Base-by-base conservation (phyloP, 2,113 vertebrate species). In the Calyptomena viridis region DNA sequence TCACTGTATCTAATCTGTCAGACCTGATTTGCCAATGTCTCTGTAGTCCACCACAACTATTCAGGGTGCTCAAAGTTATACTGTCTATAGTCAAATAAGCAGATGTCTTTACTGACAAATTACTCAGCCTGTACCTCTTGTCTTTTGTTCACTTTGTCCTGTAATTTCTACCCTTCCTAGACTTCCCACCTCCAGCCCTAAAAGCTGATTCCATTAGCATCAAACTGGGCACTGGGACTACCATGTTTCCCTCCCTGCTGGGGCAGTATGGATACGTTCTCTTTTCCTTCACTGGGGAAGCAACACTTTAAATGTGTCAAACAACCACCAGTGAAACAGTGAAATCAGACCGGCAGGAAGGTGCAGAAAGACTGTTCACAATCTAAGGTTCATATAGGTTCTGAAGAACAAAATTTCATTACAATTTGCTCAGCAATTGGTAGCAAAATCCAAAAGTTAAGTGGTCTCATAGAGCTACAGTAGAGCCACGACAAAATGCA, bases 241-340 rank as follows among this genome's bases (percentile, higher is more conserved):
- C 21, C 3, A 2, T 16, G 8, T 66, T 67, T 71, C 22, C 12
- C 17, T 84, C 13, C 44, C 19, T 9, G 4, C 6, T 23, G 67
- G 8, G 12, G 9, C 14, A 33, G 7, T 17, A 28, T 8, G 14
- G 46, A 8, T 49, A 27, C 1, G 4, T 46, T 50, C 12, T 49
- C 28, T 86, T 53, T 67, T 86, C 33, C 25, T 68, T 16, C 47
- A n/a, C 4, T 47, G 33, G 2, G 23, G 31, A 91, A 69, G 9
- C 4, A 71, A 49, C 11, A 6, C 27, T 67, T 42, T 35, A 59
- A 81, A 76, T 1, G 14, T 4, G 22, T 20, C 7, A 39, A 78
- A 6, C 1, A 30, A 27, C 5, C 9, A 52, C 3, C 14, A 49
- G 14, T 1, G 0, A 71, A 84, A 27, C 60, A 82, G 8, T 47